These are phyloP conservation scores for Nemotelus pantherinus DNA, from an alignment of 2,888 invertebrate species.

Conservation along the genomic window DNA sequence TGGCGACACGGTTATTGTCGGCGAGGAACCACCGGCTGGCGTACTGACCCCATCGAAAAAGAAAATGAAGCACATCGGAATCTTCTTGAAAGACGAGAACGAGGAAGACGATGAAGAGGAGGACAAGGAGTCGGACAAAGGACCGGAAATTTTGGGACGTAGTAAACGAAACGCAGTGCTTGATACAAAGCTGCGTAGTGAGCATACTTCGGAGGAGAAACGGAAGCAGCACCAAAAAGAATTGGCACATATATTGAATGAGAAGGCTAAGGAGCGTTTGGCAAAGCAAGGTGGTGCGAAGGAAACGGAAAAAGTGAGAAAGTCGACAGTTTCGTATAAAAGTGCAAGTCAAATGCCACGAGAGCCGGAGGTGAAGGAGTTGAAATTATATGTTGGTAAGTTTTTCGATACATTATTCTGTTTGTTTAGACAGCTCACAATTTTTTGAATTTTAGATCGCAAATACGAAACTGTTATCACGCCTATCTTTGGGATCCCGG, in stretches of 20 bases:
- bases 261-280: constrained; percentile 90
- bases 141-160: constrained; percentile 65
- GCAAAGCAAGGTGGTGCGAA: constrained; percentile 88
- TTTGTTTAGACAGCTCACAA: neutral
- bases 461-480: constrained; percentile 99
- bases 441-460: constrained; percentile 72
- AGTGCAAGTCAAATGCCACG: constrained; percentile 91
- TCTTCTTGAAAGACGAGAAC: constrained; percentile 91
- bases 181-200: constrained; percentile 91
- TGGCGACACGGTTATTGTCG: constrained; percentile 96
- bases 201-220: constrained; percentile 96
- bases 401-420: constrained; percentile 48
- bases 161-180: constrained; percentile 91
- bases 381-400: constrained; percentile 94
- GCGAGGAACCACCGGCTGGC: constrained; percentile 86
- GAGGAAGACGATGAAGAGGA: constrained; percentile 83
- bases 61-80: constrained; percentile 93
- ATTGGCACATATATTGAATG: constrained; percentile 88
- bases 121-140: constrained; percentile 71
- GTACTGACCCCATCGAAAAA: constrained; percentile 93
- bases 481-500: constrained; percentile 94
- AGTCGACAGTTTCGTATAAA: constrained; percentile 96
- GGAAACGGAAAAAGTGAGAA: constrained; percentile 88
- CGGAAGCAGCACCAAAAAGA: constrained; percentile 97
- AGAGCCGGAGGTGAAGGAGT: constrained; percentile 90